Evolutionary conservation across 2,113 vertebrate species (phyloP), one percentile per base, ranked within the genome.

Genomic region (Malurus elegans): DNA sequence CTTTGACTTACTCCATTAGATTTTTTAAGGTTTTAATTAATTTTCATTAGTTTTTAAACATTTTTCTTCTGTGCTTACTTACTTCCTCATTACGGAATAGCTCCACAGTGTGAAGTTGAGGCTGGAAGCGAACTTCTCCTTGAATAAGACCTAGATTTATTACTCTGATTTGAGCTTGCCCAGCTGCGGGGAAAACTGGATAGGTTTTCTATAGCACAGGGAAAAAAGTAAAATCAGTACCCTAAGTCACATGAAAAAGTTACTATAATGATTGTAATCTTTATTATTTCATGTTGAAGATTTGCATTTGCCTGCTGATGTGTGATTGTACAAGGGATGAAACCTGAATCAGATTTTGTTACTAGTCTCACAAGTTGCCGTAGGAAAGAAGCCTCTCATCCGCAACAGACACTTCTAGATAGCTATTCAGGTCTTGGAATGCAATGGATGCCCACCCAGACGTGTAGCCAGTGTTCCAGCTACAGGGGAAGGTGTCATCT

Each of bases 161-260:
- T 84, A 99, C 60, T 94, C 98, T 98, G n/a, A 99, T 20, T 97
- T 99, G 99, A 71, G 94, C 47, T 95, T 98, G 97, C 5, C 91
- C 95, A 71, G 79, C 83, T 18, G 91, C 76, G 61, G 99, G 99
- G 89, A 99, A 99, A 60, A 84, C 95, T 28, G 99, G 99, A 57
- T 98, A 91, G 26, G 98, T 99, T 98, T 98, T 98, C 99, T 99
- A 95, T 64, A 93, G 51, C 78, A 45, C 6, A 81, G 28, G n/a
- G 31, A 88, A 86, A 76, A 70, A 80, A 66, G 10, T 20, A 28
- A 80, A 64, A 69, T 85, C n/a, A 93, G 14, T 72, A n/a, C 18
- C 18, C 9, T 40, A 61, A 58, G 29, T 71, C 64, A 84, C 14
- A 26, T 18, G 25, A 28, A 47, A 78, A 66, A 60, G 20, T 8